phyloP scores from a whole-genome alignment of 2,888 invertebrate species.

The Ferrisia virgata region DNA sequence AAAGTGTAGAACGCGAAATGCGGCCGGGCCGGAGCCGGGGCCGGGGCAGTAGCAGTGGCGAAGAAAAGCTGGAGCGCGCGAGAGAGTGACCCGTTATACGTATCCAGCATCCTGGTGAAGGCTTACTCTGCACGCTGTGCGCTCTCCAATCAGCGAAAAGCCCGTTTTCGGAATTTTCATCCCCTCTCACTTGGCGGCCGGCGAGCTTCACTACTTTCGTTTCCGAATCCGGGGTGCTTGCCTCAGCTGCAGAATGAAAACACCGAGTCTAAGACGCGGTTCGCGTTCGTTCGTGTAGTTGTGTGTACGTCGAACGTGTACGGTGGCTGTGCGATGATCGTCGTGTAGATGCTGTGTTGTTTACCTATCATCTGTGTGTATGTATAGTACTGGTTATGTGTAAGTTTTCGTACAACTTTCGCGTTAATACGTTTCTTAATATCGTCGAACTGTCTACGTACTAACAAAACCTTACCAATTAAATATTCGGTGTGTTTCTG shows the following conservation, averaged over 20 bases:
- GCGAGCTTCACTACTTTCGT: slow-evolving; percentile 2
- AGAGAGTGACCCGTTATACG: slow-evolving; percentile 18
- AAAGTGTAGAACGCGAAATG: neutral
- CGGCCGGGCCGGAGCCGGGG: neutral
- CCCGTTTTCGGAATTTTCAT: slow-evolving; percentile 37
- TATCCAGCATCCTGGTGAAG: slow-evolving; percentile 27
- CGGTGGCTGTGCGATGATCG: neutral
- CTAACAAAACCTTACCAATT: no score
- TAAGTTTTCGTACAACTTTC: neutral
- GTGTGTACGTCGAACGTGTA: neutral
- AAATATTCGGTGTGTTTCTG: neutral
- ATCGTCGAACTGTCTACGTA: no score
- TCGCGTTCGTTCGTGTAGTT: neutral
- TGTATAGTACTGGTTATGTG: no score
- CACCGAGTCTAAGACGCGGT: slow-evolving; percentile 37
- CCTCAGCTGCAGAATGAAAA: slow-evolving; percentile 39
- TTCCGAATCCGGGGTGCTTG: slow-evolving; percentile 36
- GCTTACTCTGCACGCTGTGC: neutral
- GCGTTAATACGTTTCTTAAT: neutral
- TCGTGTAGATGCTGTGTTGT: neutral
- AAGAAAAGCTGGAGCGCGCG: neutral
- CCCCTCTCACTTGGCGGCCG: slow-evolving; percentile 28
- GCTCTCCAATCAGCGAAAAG: slow-evolving; percentile 29
- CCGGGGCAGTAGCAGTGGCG: neutral
- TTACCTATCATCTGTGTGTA: no score